Evolutionary conservation across 2,113 vertebrate genomes (phyloP), one percentile per base, ranked within the genome.

Genomic region (Anhinga anhinga): DNA sequence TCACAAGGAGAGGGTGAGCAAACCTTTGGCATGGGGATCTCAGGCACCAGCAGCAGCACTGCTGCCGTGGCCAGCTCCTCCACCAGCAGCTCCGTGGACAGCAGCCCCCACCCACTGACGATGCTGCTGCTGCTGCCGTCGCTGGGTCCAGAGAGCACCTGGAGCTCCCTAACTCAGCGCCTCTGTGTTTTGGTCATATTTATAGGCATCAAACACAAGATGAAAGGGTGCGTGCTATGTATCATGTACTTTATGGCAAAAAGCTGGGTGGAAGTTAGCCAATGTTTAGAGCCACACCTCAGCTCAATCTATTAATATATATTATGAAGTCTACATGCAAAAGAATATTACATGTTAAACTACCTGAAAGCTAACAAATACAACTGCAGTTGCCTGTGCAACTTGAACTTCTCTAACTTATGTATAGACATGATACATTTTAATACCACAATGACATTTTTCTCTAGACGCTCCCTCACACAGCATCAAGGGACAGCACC

Each of bases 81-180:
- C 7, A 13, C 13, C 10, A 4, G 45, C 62, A 26, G 29, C 62
- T n/a, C 14, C 0, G 0, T 0, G 0, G 26, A 30, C 55, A 62
- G 69, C 47, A 34, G 72, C 44, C 21, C 17, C 30, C 47, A 36
- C 45, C 32, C 71, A 14, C 14, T 6, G 13, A 34, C 14, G 9
- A 36, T 25, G n/a, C 10, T 17, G 25, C 69, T 3, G 21, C 38
- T 15, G 27, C 69, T 1, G 8, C 56, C 0, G 0, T 34, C 2
- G 3, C 36, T 0, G 3, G 11, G 30, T 6, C 52, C 15, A 0
- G 19, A 15, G 25, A 27, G 52, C 47, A 47, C 13, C 29, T 2
- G 13, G 56, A 34, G 50, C 58, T 52, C 32, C 50, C 36, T 7
- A 32, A 47, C 74, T 62, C 78, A 19, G 49, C 4, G 2, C 7